Percentiles rank a stretch among this genome's conserved stretches.
These are phyloP conservation scores for Mobula birostris DNA, from an alignment of 2,113 vertebrate genomes.

Conservation along the genomic window DNA sequence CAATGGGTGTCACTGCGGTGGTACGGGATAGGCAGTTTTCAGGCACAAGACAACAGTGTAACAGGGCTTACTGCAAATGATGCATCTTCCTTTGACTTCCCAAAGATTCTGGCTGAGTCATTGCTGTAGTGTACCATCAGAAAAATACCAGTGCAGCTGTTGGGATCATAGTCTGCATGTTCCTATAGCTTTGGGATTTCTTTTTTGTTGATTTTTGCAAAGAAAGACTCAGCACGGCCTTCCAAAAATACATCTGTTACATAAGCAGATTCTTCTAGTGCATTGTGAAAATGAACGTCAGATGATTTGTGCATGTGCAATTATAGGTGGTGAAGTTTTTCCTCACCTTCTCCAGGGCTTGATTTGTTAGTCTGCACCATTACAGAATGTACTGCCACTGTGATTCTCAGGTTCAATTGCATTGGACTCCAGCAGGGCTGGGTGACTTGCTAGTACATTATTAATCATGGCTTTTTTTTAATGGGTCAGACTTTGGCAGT, in stretches of 20 bases:
- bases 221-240: not conserved
- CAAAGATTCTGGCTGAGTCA: not conserved
- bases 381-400: not conserved
- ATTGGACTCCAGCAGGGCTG: conserved; percentile 17
- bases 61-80: not conserved
- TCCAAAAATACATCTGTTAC: not conserved
- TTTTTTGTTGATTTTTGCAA: not conserved
- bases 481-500: not conserved
- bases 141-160: not conserved
- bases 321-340: not conserved
- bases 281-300: not conserved
- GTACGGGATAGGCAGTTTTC: not conserved
- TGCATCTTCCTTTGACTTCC: not conserved
- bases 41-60: not conserved
- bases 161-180: not conserved
- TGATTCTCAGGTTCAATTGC: conserved; percentile 15
- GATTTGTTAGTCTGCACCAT: not conserved
- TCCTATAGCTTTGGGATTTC: not conserved
- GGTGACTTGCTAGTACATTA: not conserved
- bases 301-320: not conserved
- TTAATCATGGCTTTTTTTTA: conserved; percentile 4
- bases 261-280: not conserved
- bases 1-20: not conserved
- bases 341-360: not conserved
- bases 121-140: not conserved